Conservation (phyloP, 2,113 vertebrate genomes). For the Clinocottus analis region DNA sequence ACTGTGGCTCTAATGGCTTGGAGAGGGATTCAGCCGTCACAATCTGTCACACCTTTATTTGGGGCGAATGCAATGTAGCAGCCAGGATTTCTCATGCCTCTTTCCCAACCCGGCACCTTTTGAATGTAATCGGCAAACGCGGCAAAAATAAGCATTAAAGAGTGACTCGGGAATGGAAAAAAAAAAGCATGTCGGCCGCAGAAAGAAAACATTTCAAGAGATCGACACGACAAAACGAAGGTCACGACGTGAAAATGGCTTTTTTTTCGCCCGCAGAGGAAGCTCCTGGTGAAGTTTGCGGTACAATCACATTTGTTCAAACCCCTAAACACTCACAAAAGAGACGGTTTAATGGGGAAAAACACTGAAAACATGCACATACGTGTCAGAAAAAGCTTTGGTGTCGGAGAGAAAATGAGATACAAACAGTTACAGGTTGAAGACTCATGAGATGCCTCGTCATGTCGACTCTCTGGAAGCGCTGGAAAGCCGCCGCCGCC, state of each 20-base stretch:
- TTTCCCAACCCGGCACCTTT: conserved; percentile 4
- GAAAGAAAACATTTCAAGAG: neutral
- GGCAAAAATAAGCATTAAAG: neutral
- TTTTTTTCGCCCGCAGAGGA: too few species aligned
- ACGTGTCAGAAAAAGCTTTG: neutral
- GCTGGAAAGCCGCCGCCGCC: conserved; percentile 4
- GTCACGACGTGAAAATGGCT: neutral
- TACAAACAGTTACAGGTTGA: conserved; percentile 8
- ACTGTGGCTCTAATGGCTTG: conserved; percentile 32
- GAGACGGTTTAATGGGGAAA: neutral
- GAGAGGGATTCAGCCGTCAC: conserved; percentile 32
- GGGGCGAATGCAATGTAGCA: conserved; percentile 6
- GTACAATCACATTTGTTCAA: neutral
- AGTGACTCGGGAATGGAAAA: conserved; percentile 11
- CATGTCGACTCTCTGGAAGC: neutral
- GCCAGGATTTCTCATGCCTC: conserved; percentile 17
- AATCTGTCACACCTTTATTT: conserved; percentile 51
- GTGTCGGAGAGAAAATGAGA: neutral
- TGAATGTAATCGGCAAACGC: conserved; percentile 5
- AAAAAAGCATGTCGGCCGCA: neutral
- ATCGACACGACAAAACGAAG: neutral
- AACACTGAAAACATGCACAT: neutral
- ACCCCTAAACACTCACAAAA: neutral
- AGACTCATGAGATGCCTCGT: neutral
- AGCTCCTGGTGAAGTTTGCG: neutral